These are phyloP conservation scores for Oriolus oriolus DNA, from an alignment of 2,113 vertebrate species.

Conservation along the genomic window DNA sequence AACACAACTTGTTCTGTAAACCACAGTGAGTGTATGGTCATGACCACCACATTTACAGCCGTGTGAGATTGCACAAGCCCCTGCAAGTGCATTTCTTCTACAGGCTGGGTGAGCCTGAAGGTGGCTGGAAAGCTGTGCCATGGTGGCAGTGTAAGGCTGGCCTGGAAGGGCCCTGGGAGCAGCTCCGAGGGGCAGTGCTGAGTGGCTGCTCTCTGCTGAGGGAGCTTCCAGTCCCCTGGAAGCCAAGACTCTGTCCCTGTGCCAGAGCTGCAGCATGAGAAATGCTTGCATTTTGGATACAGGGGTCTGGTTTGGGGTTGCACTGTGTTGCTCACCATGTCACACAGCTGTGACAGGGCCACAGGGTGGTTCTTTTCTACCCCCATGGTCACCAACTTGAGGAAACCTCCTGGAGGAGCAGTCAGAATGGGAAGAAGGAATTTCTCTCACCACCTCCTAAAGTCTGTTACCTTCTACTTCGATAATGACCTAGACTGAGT, in stretches of 20 bases:
- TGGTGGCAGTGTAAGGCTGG: background rate
- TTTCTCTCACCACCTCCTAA: background rate
- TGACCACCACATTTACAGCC: background rate
- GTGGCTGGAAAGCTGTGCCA: background rate
- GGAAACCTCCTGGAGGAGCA: background rate
- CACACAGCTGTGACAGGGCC: background rate
- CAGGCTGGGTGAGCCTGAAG: background rate
- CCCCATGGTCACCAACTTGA: background rate
- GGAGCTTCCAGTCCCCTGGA: background rate
- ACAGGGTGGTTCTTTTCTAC: background rate
- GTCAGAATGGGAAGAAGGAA: background rate
- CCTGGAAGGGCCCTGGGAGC: accelerated
- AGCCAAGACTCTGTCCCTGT: background rate
- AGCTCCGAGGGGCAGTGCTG: background rate
- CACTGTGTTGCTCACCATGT: accelerated
- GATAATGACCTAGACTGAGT: background rate
- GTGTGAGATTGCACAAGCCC: background rate
- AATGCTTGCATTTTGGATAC: background rate
- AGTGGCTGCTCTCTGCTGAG: accelerated
- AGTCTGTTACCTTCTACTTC: background rate
- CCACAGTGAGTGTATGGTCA: background rate
- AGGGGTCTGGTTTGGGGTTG: background rate
- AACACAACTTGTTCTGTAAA: background rate
- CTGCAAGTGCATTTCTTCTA: background rate
- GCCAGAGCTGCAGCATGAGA: background rate